Evolutionary conservation across 2,888 invertebrate genomes (phyloP).

Genomic region (Erannis defoliaria): DNA sequence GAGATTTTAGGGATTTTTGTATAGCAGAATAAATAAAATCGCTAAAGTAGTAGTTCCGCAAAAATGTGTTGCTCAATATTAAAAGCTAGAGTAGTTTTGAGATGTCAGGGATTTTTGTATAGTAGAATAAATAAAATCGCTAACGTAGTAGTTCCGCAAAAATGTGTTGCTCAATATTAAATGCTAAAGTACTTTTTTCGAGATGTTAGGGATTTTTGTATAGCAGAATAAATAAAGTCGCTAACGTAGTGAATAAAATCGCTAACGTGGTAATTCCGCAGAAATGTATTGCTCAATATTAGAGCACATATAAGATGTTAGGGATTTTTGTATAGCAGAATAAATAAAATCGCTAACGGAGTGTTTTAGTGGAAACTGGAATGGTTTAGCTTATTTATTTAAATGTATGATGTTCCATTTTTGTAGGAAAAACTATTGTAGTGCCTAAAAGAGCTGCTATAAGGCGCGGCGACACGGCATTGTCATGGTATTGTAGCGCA

Average conservation of each 20-base stretch:
- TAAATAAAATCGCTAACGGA: too few species aligned
- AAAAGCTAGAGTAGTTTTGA: not conserved
- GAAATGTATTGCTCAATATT: too few species aligned
- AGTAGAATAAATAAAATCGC: not conserved
- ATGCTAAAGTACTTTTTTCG: not conserved
- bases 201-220: not conserved
- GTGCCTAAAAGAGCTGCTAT: conserved; percentile 11
- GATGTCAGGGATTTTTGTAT: not conserved
- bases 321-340: too few species aligned
- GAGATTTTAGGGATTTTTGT: not conserved
- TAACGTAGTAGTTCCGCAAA: conserved; percentile 14
- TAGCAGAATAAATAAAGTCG: not conserved
- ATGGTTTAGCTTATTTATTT: not conserved
- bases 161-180: not conserved
- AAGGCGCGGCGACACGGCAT: conserved; percentile 45
- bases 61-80: too few species aligned
- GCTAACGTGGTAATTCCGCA: too few species aligned
- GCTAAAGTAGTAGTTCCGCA: too few species aligned
- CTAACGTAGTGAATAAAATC: too few species aligned
- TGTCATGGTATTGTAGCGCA: conserved; percentile 43
- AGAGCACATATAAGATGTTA: too few species aligned
- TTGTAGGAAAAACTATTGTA: not conserved
- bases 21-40: not conserved
- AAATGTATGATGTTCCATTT: not conserved
- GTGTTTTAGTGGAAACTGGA: not conserved